A percentile compares a stretch with the other conserved stretches of the same genome.
Conservation (phyloP, 2,797 vertebrate species). For the Poeciliopsis presidionis region DNA sequence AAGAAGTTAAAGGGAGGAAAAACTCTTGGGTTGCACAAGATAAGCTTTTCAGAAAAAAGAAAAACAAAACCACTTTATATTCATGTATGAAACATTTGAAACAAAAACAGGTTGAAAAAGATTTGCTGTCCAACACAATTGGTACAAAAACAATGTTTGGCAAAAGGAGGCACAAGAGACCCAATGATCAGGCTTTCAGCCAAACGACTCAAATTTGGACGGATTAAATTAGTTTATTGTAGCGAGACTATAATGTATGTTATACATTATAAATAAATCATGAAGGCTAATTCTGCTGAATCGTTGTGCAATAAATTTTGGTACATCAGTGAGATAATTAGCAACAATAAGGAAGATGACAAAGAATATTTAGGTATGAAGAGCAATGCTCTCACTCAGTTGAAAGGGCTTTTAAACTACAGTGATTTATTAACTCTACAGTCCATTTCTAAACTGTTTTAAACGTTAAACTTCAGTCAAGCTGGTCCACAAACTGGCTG, state of each 20-base stretch:
- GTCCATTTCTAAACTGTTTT: neutral
- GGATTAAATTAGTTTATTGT: neutral
- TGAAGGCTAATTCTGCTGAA: neutral
- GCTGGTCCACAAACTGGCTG: neutral
- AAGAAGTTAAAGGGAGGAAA: neutral
- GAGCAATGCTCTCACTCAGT: neutral
- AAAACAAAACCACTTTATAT: neutral
- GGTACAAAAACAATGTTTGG: neutral
- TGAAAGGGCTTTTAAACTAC: neutral
- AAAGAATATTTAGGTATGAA: neutral
- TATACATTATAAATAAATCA: neutral
- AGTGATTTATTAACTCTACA: neutral
- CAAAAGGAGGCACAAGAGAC: neutral
- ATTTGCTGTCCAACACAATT: neutral
- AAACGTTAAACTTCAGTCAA: neutral
- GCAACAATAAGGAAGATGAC: neutral
- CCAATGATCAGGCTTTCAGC: neutral
- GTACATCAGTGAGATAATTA: neutral
- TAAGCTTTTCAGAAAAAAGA: neutral
- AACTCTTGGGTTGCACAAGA: neutral
- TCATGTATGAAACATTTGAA: neutral
- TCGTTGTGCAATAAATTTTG: neutral
- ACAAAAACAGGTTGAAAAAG: neutral
- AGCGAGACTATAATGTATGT: neutral
- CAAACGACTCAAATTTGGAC: neutral